These are phyloP conservation scores for Chiloscyllium punctatum DNA, from an alignment of 2,797 vertebrate species.

Conservation along the genomic window DNA sequence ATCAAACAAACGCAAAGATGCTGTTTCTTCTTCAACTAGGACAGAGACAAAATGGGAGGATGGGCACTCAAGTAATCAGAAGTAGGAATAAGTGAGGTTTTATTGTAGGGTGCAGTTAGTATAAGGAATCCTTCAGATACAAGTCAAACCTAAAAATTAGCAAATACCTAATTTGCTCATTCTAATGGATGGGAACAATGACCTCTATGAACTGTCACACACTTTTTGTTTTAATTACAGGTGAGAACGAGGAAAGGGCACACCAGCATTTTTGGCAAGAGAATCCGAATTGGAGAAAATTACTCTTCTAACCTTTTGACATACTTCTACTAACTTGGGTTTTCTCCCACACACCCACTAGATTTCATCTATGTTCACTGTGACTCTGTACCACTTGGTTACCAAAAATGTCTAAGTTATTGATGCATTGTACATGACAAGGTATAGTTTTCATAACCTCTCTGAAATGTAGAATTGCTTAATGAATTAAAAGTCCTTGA, in stretches of 20 bases:
- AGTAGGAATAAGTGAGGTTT: not conserved
- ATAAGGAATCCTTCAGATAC: not conserved
- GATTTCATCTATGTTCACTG: not conserved
- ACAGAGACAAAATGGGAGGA: not conserved
- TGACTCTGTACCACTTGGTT: not conserved
- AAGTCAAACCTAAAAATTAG: not conserved
- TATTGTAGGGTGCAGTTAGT: not conserved
- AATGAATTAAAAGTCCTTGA: slow-evolving; percentile 9
- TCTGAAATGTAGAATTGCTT: slow-evolving; percentile 6
- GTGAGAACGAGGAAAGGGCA: slow-evolving; percentile 49
- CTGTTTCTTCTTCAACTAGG: not conserved
- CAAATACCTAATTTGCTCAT: not conserved
- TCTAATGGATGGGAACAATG: not conserved
- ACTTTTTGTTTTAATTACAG: slow-evolving; percentile 13
- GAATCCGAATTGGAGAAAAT: slow-evolving; percentile 62
- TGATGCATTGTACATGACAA: not conserved
- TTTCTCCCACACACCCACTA: not conserved
- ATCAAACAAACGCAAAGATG: no score
- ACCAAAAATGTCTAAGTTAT: not conserved
- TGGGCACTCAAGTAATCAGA: not conserved
- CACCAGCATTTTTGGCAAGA: slow-evolving; percentile 61
- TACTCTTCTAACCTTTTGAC: slow-evolving; percentile 55
- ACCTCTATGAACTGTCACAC: not conserved
- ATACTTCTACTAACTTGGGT: not conserved
- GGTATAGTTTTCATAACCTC: not conserved